phyloP scores from a whole-genome alignment of 2,113 vertebrate genomes.

The Hydrochoerus hydrochaeris region DNA sequence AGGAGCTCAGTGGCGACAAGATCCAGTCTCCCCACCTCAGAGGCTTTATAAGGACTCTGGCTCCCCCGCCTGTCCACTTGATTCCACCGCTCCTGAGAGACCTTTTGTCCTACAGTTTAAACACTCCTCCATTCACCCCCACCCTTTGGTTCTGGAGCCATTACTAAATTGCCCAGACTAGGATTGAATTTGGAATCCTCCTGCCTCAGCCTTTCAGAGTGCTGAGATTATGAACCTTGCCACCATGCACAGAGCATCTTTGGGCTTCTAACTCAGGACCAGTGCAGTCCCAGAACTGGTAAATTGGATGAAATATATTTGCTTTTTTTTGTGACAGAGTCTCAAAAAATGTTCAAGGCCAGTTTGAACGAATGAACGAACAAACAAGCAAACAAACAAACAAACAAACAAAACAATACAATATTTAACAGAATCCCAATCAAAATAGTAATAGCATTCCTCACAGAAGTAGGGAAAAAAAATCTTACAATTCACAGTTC shows the following conservation, averaged over 20 bases:
- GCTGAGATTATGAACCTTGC: neutral
- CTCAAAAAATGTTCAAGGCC: too few relatives aligned
- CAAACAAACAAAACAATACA: too few relatives aligned
- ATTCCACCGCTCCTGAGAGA: neutral
- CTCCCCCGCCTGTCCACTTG: neutral
- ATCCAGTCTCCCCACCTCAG: neutral
- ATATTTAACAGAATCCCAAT: too few relatives aligned
- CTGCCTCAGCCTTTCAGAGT: neutral
- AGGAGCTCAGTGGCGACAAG: neutral
- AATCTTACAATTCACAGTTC: too few relatives aligned
- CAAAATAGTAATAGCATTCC: too few relatives aligned
- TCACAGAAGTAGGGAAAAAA: too few relatives aligned
- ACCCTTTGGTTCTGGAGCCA: neutral
- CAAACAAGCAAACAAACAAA: too few relatives aligned
- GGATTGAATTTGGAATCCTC: neutral
- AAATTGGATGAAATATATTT: neutral
- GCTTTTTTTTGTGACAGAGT: too few relatives aligned
- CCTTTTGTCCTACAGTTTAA: neutral
- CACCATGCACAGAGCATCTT: neutral
- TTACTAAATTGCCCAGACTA: neutral
- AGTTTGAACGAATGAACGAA: too few relatives aligned
- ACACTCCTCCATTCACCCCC: neutral
- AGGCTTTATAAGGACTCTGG: neutral
- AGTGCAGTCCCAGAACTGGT: neutral
- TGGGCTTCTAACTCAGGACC: neutral